phyloP scores from a whole-genome alignment of 2,113 vertebrate genomes.

The Chaetodon trifascialis region DNA sequence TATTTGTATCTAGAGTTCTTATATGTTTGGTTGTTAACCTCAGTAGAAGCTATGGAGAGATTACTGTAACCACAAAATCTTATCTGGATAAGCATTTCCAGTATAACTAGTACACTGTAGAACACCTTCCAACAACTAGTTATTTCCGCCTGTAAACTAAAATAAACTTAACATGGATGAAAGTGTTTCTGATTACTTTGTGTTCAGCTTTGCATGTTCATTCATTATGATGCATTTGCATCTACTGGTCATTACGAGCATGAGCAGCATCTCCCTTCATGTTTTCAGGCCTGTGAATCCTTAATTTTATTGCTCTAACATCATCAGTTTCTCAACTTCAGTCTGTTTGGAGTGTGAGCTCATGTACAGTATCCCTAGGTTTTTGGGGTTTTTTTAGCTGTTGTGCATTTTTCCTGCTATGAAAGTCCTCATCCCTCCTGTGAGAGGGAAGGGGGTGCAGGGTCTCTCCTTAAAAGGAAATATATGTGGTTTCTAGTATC shows the following conservation, averaged over 20 bases:
- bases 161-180: slow-evolving; percentile 29
- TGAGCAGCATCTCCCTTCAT: not conserved
- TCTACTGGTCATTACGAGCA: not conserved
- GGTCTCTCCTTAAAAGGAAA: slow-evolving; percentile 79
- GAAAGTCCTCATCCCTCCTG: slow-evolving; percentile 17
- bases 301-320: not conserved
- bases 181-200: not conserved
- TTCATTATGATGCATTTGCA: not conserved
- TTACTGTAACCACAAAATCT: slow-evolving; percentile 18
- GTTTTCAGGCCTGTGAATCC: not conserved
- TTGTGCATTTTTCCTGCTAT: not conserved
- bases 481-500: slow-evolving; percentile 62
- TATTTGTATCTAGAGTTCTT: slow-evolving; percentile 63
- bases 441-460: slow-evolving; percentile 19
- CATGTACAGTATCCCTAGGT: not conserved
- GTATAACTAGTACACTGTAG: not conserved
- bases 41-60: slow-evolving; percentile 35
- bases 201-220: not conserved
- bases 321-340: not conserved
- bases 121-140: not conserved
- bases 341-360: not conserved
- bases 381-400: too few species aligned
- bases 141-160: slow-evolving; percentile 29
- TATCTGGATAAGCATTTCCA: slow-evolving; percentile 16
- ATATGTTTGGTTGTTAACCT: slow-evolving; percentile 56